phyloP scores from a whole-genome alignment of 1,140 invertebrate genomes.

The Lepidurus couesii region DNA sequence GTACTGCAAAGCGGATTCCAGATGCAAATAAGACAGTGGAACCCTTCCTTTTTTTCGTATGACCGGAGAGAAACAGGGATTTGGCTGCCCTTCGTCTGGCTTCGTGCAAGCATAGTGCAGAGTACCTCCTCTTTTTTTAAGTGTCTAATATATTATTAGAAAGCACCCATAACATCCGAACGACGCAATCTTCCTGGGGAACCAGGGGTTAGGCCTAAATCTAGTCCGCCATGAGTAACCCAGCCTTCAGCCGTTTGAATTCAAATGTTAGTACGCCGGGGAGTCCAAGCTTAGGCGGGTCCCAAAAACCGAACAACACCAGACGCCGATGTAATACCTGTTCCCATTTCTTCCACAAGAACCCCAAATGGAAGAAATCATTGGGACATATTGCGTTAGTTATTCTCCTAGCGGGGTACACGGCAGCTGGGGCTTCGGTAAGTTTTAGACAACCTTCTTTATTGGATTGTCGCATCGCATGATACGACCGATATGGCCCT shows the following conservation, averaged over 20 bases:
- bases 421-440: slow-evolving; percentile 34
- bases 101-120: background rate
- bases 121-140: slow-evolving; percentile 7
- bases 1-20: background rate
- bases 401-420: slow-evolving; percentile 28
- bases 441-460: background rate
- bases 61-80: background rate
- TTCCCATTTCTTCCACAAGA: slow-evolving; percentile 29
- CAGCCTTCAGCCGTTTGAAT: slow-evolving; percentile 32
- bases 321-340: background rate
- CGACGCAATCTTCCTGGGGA: background rate
- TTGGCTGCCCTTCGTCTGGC: background rate
- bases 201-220: background rate
- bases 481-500: background rate
- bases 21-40: background rate
- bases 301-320: background rate
- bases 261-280: slow-evolving; percentile 31
- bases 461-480: background rate
- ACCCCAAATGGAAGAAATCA: slow-evolving; percentile 23
- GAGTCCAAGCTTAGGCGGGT: slow-evolving; percentile 27
- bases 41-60: background rate
- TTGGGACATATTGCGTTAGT: slow-evolving; percentile 30
- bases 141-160: background rate
- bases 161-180: background rate
- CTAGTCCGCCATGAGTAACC: slow-evolving; percentile 16